Evolutionary conservation across 2,888 invertebrate species (phyloP), one percentile per base, ranked within the genome.

Genomic region (Pocota personata): DNA sequence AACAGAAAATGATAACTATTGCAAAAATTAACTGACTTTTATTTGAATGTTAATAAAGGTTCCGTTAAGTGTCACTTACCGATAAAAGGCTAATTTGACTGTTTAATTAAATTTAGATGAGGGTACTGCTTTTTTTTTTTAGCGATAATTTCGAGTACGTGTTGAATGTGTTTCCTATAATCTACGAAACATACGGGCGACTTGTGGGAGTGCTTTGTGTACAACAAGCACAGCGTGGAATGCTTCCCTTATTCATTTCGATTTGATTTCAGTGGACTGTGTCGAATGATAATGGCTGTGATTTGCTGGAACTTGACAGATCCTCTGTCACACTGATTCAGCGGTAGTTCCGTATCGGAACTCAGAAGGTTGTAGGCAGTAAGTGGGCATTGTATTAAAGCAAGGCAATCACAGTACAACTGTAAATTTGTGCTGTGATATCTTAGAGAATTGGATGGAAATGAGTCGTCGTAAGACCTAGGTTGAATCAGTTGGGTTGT

Each of bases 81-180:
- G 66, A 82, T 82, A 76, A 73, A 16, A 12, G 55, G 12, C 16
- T 64, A 57, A 77, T 71, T 82, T 71, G 66, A 58, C 72, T 32
- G 35, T 52, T 14, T 77, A 67, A 77, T 83, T 55, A 55, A 30
- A 55, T 43, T 57, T 72, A 12, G 64, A 77, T 83, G 72, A 8
- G 82, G 82, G 82, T 72, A 71, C 37, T 64, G 48, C 16, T 21
- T 40, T 30, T 12, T 48, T 48, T 67, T 71, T 27, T 21, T 14
- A 14, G 40, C 27, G 40, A 58, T 64, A 71, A 57, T 55, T n/a
- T n/a, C n/a, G n/a, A n/a, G n/a, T 62, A 57, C 52, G 58, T 57
- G 82, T 27, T 58, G 66, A 46, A 73, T 50, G 14, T 55, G 43
- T 21, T 30, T 21, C 30, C 16, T 46, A 10, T 40, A 35, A 27